Evolutionary conservation across 2,113 vertebrate species (phyloP).

Genomic region (Drymodes brunneopygia): DNA sequence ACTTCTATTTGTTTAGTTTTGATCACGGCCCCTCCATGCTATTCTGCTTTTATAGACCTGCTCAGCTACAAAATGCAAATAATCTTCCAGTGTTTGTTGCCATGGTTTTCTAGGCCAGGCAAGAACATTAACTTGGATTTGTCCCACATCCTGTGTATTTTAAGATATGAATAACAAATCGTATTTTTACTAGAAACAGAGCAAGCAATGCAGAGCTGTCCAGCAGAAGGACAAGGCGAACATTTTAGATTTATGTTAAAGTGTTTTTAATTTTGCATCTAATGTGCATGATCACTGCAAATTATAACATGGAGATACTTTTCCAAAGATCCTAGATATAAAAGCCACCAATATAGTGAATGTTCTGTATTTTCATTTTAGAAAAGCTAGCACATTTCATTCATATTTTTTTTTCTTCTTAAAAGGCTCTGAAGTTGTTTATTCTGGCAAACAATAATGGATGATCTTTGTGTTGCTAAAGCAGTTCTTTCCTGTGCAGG

Average conservation of each 20-base stretch:
- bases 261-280: neutral
- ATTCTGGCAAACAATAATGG: neutral
- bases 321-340: neutral
- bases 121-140: neutral
- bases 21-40: fast-evolving
- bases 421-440: neutral
- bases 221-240: neutral
- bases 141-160: neutral
- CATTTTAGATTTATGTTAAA: neutral
- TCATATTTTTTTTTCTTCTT: neutral
- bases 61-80: neutral
- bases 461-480: neutral
- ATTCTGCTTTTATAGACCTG: neutral
- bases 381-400: neutral
- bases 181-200: neutral
- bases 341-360: neutral
- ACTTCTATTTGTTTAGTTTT: neutral
- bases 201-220: neutral
- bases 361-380: neutral
- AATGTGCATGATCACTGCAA: neutral
- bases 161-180: neutral
- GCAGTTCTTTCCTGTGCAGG: neutral
- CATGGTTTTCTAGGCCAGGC: neutral
- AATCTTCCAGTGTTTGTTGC: neutral
- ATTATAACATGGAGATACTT: neutral